A percentile compares a stretch with the other conserved stretches of the same genome.
These are phyloP conservation scores for Holocentrus rufus DNA, from an alignment of 2,797 vertebrate genomes.

Conservation along the genomic window DNA sequence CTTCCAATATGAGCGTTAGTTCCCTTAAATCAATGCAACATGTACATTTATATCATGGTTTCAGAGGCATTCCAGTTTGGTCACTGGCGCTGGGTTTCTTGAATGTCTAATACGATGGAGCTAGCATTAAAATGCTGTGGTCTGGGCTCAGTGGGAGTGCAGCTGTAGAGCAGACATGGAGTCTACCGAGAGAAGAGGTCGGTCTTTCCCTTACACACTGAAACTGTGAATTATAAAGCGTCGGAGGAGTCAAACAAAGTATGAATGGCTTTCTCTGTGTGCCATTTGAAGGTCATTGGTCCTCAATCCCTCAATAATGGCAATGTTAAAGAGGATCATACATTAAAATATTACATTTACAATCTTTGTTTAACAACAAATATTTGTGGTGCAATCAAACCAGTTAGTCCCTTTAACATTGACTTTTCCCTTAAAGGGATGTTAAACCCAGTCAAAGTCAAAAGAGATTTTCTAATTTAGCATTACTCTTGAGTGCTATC, in stretches of 20 bases:
- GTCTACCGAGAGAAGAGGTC: background rate
- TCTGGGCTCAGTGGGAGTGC: conserved; percentile 36
- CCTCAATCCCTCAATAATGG: background rate
- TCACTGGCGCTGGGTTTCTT: conserved; percentile 37
- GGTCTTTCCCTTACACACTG: conserved; percentile 16
- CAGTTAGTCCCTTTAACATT: too few species aligned
- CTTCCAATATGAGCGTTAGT: conserved; percentile 33
- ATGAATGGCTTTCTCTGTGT: background rate
- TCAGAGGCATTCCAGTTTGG: conserved; percentile 41
- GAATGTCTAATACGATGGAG: conserved; percentile 52
- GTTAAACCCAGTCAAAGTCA: too few species aligned
- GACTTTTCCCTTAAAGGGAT: too few species aligned
- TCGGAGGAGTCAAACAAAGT: conserved; percentile 10
- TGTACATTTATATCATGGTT: conserved; percentile 51
- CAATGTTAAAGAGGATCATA: background rate
- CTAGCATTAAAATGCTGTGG: conserved; percentile 44
- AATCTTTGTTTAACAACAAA: background rate
- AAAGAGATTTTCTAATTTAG: too few species aligned
- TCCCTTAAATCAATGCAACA: conserved; percentile 39
- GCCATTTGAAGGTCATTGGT: background rate
- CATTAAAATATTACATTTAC: background rate
- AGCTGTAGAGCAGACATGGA: conserved; percentile 59
- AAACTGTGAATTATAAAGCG: conserved; percentile 11
- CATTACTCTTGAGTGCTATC: too few species aligned
- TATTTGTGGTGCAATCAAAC: background rate